Conservation (phyloP, 2,113 vertebrate genomes). For the Hystrix cristata region DNA sequence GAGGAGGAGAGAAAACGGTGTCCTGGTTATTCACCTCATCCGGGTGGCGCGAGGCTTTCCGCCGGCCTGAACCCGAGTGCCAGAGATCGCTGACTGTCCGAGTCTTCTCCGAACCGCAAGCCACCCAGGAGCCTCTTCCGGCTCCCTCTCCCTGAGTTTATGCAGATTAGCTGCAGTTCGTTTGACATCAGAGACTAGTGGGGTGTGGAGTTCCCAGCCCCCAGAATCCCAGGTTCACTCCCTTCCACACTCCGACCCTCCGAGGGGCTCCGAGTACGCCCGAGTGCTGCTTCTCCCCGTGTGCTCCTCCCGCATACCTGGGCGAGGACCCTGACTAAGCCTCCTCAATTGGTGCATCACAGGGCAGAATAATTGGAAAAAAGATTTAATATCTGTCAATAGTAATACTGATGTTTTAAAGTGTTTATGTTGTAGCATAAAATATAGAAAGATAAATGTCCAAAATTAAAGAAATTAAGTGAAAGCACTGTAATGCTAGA, state of each 20-base stretch:
- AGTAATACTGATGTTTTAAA: neutral
- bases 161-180: neutral
- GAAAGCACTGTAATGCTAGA: neutral
- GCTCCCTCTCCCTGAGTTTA: neutral
- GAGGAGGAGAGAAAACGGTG: neutral
- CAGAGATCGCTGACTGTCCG: neutral
- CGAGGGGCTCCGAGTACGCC: neutral
- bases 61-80: neutral
- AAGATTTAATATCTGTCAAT: neutral
- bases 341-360: neutral
- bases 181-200: rapidly evolving
- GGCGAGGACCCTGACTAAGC: neutral
- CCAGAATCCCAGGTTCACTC: neutral
- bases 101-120: neutral
- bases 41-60: neutral
- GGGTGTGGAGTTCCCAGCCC: neutral
- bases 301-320: neutral
- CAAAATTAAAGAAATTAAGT: neutral
- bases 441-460: neutral
- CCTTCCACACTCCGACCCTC: neutral
- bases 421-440: neutral
- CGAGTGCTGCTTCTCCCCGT: neutral
- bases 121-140: neutral
- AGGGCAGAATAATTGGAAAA: neutral
- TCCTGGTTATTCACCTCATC: neutral